Evolutionary conservation across 2,797 vertebrate genomes (phyloP).

Genomic region (Falco biarmicus): DNA sequence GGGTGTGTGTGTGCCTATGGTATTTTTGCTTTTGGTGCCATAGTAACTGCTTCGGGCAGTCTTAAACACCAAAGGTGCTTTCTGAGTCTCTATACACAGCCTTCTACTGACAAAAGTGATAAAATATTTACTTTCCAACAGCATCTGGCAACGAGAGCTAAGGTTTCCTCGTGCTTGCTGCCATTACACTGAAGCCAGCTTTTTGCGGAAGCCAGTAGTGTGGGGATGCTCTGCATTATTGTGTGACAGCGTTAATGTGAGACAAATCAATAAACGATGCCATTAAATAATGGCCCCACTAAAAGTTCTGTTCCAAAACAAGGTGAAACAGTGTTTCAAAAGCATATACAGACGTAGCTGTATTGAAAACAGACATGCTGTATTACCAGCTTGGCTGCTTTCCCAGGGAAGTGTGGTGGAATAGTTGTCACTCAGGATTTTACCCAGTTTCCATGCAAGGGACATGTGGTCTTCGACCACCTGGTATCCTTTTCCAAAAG

Average conservation of each 20-base stretch:
- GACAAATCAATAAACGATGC: neutral
- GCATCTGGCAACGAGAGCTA: neutral
- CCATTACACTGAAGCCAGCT: neutral
- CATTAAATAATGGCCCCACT: neutral
- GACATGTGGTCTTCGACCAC: neutral
- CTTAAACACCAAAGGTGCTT: neutral
- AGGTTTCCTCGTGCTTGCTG: neutral
- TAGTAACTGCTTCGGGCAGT: neutral
- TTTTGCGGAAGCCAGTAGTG: neutral
- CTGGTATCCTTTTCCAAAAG: neutral
- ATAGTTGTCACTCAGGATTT: neutral
- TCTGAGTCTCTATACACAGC: neutral
- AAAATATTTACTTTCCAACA: conserved; percentile 8
- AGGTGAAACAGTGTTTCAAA: neutral
- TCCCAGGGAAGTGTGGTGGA: neutral
- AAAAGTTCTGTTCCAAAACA: neutral
- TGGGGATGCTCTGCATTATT: neutral
- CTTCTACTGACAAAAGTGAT: neutral
- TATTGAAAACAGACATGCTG: neutral
- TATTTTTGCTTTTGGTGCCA: neutral
- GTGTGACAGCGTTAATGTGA: neutral
- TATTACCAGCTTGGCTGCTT: neutral
- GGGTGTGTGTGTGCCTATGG: fast-evolving
- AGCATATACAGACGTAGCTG: neutral
- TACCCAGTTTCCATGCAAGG: neutral